These are phyloP conservation scores for Cephus pulcher DNA, from an alignment of 2,888 invertebrate species.

Conservation along the genomic window DNA sequence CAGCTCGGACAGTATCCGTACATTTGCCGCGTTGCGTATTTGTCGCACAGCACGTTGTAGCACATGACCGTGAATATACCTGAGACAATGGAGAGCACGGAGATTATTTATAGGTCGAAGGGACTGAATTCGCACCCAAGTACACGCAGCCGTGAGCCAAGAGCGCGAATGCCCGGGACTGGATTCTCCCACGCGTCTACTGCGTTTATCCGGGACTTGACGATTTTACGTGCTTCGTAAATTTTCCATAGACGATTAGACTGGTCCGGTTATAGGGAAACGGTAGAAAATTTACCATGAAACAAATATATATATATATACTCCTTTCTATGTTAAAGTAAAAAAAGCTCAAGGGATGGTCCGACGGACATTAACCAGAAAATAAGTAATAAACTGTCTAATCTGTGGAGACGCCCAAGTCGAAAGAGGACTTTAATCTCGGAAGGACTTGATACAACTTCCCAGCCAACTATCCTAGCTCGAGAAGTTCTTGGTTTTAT, in stretches of 20 bases:
- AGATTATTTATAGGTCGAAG: not conserved
- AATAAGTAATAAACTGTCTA: conserved; percentile 19
- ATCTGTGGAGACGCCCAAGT: conserved; percentile 10
- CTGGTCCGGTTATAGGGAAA: not conserved
- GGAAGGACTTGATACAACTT: not conserved
- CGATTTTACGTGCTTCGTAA: not conserved
- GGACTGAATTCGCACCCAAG: not conserved
- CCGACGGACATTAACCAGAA: conserved; percentile 7
- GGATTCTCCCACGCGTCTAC: not conserved
- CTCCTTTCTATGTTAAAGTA: not conserved
- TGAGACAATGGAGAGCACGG: conserved; percentile 58
- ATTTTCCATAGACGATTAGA: not conserved
- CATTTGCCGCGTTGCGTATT: conserved; percentile 98
- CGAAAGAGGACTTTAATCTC: not conserved
- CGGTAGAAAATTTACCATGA: not conserved
- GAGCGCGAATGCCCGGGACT: not conserved
- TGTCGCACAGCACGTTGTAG: conserved; percentile 99
- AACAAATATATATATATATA: not conserved
- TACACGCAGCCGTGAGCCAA: not conserved
- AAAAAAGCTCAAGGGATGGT: not conserved
- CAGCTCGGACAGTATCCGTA: conserved; percentile 99
- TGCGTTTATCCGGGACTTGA: not conserved
- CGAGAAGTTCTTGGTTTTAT: conserved; percentile 28
- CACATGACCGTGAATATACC: conserved; percentile 99
- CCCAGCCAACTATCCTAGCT: conserved; percentile 17